Evolutionary conservation across 2,888 invertebrate genomes (phyloP).

Genomic region (Mycalesis mineus): DNA sequence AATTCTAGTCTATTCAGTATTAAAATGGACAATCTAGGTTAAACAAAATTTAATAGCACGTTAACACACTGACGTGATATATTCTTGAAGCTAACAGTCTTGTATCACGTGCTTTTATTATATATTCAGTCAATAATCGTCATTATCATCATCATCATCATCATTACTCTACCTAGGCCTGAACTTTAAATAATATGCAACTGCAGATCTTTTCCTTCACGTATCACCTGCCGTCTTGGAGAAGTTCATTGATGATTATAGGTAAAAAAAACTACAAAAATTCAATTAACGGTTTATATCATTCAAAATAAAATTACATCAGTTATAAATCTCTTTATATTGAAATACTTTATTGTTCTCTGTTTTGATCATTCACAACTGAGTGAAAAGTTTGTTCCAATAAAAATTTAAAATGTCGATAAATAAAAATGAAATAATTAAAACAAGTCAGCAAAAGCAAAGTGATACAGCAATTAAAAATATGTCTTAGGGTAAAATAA

Average conservation of each 20-base stretch:
- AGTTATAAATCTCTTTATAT: conserved; percentile 57
- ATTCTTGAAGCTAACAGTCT: too few relatives aligned
- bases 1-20: too few relatives aligned
- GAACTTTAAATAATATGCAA: too few relatives aligned
- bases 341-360: conserved; percentile 60
- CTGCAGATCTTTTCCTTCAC: too few relatives aligned
- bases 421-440: conserved; percentile 37
- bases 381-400: conserved; percentile 26
- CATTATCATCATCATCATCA: too few relatives aligned
- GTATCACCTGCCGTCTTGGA: too few relatives aligned
- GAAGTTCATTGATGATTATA: neutral
- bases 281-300: conserved; percentile 67
- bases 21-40: too few relatives aligned
- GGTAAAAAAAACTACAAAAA: conserved; percentile 35
- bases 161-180: too few relatives aligned
- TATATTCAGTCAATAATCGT: too few relatives aligned
- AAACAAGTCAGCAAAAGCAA: conserved; percentile 44
- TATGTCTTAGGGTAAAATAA: conserved; percentile 48
- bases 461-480: conserved; percentile 44
- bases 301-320: conserved; percentile 43
- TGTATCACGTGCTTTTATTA: too few relatives aligned
- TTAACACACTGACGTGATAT: too few relatives aligned
- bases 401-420: conserved; percentile 32
- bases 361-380: conserved; percentile 53
- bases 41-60: too few relatives aligned